phyloP scores from a whole-genome alignment of 2,797 vertebrate genomes.

The Helostoma temminkii region DNA sequence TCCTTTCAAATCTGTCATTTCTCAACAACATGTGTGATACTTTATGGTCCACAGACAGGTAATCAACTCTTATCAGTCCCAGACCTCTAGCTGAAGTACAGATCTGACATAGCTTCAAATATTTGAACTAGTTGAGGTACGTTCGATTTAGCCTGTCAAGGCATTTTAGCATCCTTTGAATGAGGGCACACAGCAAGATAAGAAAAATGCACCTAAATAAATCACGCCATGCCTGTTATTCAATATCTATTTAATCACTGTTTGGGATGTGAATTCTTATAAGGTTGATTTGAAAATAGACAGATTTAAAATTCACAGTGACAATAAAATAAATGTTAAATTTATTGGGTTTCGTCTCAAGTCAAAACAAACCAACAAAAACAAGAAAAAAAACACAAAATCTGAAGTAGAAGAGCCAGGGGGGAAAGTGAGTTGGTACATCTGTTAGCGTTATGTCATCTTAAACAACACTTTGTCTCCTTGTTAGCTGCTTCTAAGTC shows the following conservation, averaged over 20 bases:
- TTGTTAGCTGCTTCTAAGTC: no score
- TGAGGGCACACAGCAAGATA: conserved; percentile 29
- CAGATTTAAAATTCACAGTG: conserved; percentile 17
- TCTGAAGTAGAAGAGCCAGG: conserved; percentile 17
- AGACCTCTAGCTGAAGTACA: conserved; percentile 46
- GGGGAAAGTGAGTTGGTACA: no score
- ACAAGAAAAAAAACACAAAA: conserved; percentile 23
- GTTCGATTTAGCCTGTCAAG: conserved; percentile 49
- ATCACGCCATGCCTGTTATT: conserved; percentile 23
- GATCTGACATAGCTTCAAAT: conserved; percentile 49
- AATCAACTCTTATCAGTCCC: conserved; percentile 63
- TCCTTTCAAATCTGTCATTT: conserved; percentile 52
- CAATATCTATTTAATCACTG: conserved; percentile 12
- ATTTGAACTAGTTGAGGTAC: conserved; percentile 45
- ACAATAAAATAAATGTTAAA: conserved; percentile 2
- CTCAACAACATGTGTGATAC: conserved; percentile 43
- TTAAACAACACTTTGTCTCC: no score
- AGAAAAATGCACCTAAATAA: conserved; percentile 30
- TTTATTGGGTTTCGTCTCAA: conserved; percentile 13
- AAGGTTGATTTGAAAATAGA: conserved; percentile 1
- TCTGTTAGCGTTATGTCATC: no score
- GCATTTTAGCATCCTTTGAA: conserved; percentile 36
- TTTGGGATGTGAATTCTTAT: conserved; percentile 23
- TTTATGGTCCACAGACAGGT: conserved; percentile 60
- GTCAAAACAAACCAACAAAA: conserved; percentile 11